Evolutionary conservation across 2,113 vertebrate genomes (phyloP).

Genomic region (Gymnorhina tibicen): DNA sequence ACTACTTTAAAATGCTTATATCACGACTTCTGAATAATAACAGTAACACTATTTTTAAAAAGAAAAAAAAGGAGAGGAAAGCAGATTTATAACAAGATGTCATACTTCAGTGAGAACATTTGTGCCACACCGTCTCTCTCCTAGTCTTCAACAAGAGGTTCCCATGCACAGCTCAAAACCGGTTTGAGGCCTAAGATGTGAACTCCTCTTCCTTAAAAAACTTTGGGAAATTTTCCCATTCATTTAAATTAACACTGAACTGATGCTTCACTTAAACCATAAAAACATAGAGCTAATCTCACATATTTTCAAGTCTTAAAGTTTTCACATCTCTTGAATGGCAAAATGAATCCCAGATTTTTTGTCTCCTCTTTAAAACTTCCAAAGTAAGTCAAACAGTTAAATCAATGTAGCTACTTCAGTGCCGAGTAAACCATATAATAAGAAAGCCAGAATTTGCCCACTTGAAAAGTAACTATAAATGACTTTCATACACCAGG

Average conservation of each 20-base stretch:
- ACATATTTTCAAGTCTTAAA: neutral
- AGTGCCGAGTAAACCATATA: neutral
- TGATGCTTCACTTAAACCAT: neutral
- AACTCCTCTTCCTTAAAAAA: neutral
- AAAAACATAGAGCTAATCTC: neutral
- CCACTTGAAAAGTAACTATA: neutral
- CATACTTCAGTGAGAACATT: neutral
- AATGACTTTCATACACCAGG: neutral
- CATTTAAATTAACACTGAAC: neutral
- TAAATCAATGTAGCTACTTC: neutral
- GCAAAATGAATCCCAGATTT: neutral
- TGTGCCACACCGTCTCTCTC: neutral
- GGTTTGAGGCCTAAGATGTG: neutral
- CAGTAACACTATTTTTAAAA: neutral
- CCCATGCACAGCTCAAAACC: neutral
- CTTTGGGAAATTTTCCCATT: neutral
- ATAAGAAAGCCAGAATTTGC: neutral
- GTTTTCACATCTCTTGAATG: neutral
- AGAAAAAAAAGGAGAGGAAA: neutral
- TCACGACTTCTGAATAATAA: neutral
- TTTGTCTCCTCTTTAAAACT: neutral
- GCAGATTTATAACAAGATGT: neutral
- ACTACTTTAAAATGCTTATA: neutral
- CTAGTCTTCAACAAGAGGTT: neutral
- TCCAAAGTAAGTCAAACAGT: neutral